Base-by-base conservation (phyloP, 92 coral and sea anemone genomes). In the Plumapathes pennacea region DNA sequence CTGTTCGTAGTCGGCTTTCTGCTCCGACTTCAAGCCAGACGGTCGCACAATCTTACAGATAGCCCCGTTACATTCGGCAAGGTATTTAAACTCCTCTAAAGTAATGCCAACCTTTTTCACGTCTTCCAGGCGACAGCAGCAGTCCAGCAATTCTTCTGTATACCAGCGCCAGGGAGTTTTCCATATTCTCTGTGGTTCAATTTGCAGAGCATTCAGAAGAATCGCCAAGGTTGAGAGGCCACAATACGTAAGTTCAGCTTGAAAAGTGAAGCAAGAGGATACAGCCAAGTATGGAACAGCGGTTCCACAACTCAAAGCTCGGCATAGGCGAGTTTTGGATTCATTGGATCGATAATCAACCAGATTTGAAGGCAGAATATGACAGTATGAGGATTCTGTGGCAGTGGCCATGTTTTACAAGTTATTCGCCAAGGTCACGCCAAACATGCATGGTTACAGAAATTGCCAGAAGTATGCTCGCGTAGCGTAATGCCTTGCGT, bases 81-180 rank as follows among this genome's bases (percentile, higher is more conserved):
- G 44, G 33, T 96, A 91, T 24, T 39, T 61, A 36, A 91, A 91
- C 45, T 91, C 86, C 24, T 83, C 95, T 45, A 91, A 28, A 3
- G 92, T 91, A 2, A 91, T 81, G 1, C 96, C 97, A 13, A 57
- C 66, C 41, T 64, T 61, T 67, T 83, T 80, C 12, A 82, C 67
- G 13, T 78, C 81, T 10, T 82, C 90, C 26, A 91, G 74, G 21
- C 91, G 89, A 14, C 84, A 82, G 41, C 97, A 91, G 27, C 89
- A 91, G 4, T 87, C 85, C 13, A 91, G 73, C 37, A 87, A 66
- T 4, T 83, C 90, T 57, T 87, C 97, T 3, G 95, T 72, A 55
- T 83, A 91, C 97, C 97, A 91, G 0, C 97, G 76, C 92, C 97
- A 87, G 22, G 94, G 82, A 4, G 91, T 85, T 77, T 84, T 88